Base-by-base conservation (phyloP, 2,888 invertebrate genomes). In the Eupithecia insigniata region DNA sequence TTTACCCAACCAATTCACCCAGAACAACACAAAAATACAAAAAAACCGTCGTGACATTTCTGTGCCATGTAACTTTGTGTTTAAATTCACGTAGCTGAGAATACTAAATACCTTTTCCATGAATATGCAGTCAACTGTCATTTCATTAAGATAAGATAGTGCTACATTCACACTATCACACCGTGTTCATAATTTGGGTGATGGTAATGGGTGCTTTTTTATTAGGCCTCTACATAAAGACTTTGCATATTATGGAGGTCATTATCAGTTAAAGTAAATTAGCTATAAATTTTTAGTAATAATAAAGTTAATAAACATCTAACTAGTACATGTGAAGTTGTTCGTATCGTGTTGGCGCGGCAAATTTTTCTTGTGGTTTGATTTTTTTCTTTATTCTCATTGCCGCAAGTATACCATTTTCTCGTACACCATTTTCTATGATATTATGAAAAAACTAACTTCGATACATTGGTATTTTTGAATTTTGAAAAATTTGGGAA, bases 41-140 rank as follows among this genome's bases (percentile, higher is more conserved):
- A 43, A 64, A 66, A 66, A 66, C 61, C 32, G 72, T 72, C 70
- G 34, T 7, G 69, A 69, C 74, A 74, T 74, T 69, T 71, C 67
- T 51, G 69, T 67, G 58, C 43, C 60, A 71, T 39, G 36, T 32
- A 12, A 62, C 58, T 65, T 68, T 69, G 43, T 73, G 73, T 67
- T 43, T 28, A 18, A 71, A 69, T 39, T 67, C 2, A 22, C 62
- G 26, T 22, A 43, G 32, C 34, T 58, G 43, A 14, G 69, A 68
- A 74, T 71, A 67, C 26, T 46, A 65, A 71, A 60, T 46, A 39
- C 6, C 16, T 7, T 34, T 5, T 10, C 30, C 46, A 68, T 74
- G 34, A 22, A 74, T 74, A 74, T 69, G 70, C 69, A 67, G 36
- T 46, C 34, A 36, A 67, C 43, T 60, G 58, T n/a, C 65, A 67